These are phyloP conservation scores for Serilophus lunatus DNA, from an alignment of 2,113 vertebrate species.

Conservation along the genomic window DNA sequence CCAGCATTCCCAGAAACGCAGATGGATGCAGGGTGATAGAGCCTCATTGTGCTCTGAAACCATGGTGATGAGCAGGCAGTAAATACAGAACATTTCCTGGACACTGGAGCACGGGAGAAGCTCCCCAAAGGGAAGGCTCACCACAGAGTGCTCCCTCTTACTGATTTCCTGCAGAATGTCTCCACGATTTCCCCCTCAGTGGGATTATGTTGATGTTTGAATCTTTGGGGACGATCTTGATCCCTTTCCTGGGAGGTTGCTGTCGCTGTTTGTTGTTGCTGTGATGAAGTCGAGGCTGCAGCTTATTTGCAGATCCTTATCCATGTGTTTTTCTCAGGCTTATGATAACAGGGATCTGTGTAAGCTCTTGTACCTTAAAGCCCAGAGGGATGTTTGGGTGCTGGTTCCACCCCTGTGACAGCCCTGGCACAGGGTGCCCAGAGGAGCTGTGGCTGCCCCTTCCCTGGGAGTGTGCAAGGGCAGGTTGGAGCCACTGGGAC, in stretches of 20 bases:
- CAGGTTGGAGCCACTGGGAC: fast-evolving
- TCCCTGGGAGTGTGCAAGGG: neutral
- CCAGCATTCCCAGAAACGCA: conserved; percentile 42
- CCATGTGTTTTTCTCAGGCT: fast-evolving
- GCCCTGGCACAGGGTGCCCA: neutral
- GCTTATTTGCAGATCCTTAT: neutral
- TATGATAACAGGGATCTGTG: neutral
- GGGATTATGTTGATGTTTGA: neutral
- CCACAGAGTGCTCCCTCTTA: neutral
- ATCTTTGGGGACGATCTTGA: neutral
- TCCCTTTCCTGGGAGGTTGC: neutral
- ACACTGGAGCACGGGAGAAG: neutral
- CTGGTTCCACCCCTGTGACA: neutral
- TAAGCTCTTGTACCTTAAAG: neutral
- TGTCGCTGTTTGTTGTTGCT: neutral
- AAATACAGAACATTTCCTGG: conserved; percentile 50
- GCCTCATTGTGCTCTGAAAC: conserved; percentile 48
- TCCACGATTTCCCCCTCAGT: neutral
- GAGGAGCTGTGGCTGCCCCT: neutral
- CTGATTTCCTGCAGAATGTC: neutral
- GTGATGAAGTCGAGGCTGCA: neutral
- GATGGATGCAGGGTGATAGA: conserved; percentile 32
- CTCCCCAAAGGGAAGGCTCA: neutral
- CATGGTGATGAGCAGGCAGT: conserved; percentile 32
- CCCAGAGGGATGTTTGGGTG: neutral